These are phyloP conservation scores for Busseola fusca DNA, from an alignment of 2,888 invertebrate genomes.

Conservation along the genomic window DNA sequence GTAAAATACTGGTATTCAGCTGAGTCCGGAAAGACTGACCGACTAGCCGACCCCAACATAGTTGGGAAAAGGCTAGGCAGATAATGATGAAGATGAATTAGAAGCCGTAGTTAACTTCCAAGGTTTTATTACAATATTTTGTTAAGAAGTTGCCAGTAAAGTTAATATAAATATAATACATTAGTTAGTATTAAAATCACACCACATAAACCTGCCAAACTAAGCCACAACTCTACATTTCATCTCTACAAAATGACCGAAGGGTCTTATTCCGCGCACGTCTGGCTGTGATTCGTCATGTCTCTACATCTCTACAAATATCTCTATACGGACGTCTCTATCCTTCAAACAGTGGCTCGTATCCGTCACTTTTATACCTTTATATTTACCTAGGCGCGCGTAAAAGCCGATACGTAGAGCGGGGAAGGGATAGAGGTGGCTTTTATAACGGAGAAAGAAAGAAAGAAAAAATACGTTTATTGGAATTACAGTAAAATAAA, in stretches of 20 bases:
- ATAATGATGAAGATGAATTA: no score
- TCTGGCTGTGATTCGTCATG: slow-evolving; percentile 67
- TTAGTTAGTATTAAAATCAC: neutral
- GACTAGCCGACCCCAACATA: no score
- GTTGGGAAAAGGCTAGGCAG: no score
- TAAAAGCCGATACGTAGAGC: slow-evolving; percentile 79
- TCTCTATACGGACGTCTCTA: slow-evolving; percentile 62
- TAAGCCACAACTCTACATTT: slow-evolving; percentile 23
- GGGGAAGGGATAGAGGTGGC: slow-evolving; percentile 55
- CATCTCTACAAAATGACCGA: slow-evolving; percentile 57
- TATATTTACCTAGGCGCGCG: slow-evolving; percentile 84
- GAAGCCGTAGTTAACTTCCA: neutral
- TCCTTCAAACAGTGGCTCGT: slow-evolving; percentile 78
- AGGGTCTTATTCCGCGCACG: slow-evolving; percentile 63
- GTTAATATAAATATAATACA: neutral
- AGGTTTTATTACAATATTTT: neutral
- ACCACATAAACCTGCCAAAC: slow-evolving; percentile 13
- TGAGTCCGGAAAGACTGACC: no score
- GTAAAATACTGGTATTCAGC: no score
- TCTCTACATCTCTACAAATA: slow-evolving; percentile 53
- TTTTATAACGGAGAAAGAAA: neutral
- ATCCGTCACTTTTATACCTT: slow-evolving; percentile 85
- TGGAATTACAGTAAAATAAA: no score
- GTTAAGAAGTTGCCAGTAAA: neutral
- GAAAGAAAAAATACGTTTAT: no score